Conservation (phyloP, 2,888 invertebrate species). For the Marronus borbonicus region DNA sequence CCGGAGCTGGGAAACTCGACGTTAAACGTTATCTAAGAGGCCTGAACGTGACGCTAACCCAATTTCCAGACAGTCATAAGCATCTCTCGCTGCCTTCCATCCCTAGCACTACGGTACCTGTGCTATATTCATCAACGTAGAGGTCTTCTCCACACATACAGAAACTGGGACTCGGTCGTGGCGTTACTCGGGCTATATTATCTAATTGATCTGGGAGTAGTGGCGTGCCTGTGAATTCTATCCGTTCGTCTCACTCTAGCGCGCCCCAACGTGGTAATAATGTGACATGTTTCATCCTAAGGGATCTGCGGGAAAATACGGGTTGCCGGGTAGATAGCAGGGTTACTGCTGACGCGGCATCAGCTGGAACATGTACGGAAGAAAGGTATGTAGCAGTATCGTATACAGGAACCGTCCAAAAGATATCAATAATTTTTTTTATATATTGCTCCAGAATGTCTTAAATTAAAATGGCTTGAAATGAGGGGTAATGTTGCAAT, state of each 20-base stretch:
- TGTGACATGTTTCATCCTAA: constrained; percentile 28
- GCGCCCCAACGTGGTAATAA: constrained; percentile 18
- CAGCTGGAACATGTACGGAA: too few relatives aligned
- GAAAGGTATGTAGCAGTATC: too few relatives aligned
- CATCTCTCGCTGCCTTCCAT: neutral
- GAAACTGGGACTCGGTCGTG: neutral
- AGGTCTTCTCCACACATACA: neutral
- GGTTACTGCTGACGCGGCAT: too few relatives aligned
- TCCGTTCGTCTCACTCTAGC: neutral
- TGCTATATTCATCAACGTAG: too few relatives aligned
- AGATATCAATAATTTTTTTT: too few relatives aligned
- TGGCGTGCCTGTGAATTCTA: constrained; percentile 13
- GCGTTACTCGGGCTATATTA: constrained; percentile 54
- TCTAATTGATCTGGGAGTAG: constrained; percentile 57
- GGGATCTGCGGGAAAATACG: too few relatives aligned
- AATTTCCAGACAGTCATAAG: constrained; percentile 17
- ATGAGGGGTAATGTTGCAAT: too few relatives aligned
- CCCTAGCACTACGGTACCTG: too few relatives aligned
- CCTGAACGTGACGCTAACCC: constrained; percentile 14
- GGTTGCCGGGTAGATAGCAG: too few relatives aligned
- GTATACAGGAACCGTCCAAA: too few relatives aligned
- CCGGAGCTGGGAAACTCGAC: neutral
- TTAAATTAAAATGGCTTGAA: too few relatives aligned
- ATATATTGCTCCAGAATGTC: too few relatives aligned
- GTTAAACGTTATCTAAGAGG: constrained; percentile 21